Evolutionary conservation across 2,113 vertebrate species (phyloP).

Genomic region (Gnathonemus echidnorhynchus): DNA sequence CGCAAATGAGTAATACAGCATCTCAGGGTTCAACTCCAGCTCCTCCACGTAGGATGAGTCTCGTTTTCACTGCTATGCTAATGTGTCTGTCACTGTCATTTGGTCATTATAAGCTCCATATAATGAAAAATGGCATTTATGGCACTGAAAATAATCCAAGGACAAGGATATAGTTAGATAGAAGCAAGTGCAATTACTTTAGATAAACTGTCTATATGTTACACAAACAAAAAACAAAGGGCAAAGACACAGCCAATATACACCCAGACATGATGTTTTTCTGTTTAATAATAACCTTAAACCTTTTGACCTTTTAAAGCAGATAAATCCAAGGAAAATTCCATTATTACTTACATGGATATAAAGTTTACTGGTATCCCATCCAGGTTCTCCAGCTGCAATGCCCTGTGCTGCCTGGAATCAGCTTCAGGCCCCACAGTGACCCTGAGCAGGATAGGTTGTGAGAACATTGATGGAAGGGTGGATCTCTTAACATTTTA

Average conservation of each 20-base stretch:
- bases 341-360: neutral
- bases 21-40: neutral
- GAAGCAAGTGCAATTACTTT: neutral
- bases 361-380: neutral
- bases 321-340: neutral
- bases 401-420: neutral
- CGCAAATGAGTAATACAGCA: neutral
- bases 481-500: neutral
- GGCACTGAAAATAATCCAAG: neutral
- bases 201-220: neutral
- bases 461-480: neutral
- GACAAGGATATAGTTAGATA: neutral
- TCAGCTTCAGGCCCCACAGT: neutral
- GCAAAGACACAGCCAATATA: neutral
- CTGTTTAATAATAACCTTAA: neutral
- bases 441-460: neutral
- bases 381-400: neutral
- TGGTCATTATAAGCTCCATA: neutral
- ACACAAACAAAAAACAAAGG: neutral
- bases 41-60: neutral
- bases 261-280: neutral
- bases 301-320: neutral
- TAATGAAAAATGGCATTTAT: neutral
- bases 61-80: neutral
- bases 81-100: neutral